Evolutionary conservation across 2,797 vertebrate species (phyloP).

Genomic region (Sciaenops ocellatus): DNA sequence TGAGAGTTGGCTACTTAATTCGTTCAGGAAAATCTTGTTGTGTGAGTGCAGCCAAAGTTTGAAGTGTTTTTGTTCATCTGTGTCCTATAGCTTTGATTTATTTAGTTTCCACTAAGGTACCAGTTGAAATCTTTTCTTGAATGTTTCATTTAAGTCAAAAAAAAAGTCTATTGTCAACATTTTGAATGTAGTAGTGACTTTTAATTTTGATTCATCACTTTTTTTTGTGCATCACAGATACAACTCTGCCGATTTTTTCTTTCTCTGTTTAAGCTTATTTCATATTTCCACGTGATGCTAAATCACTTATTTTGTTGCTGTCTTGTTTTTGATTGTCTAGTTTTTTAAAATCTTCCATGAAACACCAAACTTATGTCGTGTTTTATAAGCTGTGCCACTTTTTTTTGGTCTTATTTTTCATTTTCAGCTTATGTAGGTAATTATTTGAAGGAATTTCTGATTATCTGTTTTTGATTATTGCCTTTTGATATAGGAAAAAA

Average conservation of each 20-base stretch:
- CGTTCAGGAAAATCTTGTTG: slow-evolving; percentile 3
- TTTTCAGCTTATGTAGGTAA: slow-evolving; percentile 1
- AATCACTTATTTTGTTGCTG: slow-evolving; percentile 26
- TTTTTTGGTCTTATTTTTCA: slow-evolving; percentile 13
- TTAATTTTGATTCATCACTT: slow-evolving; percentile 8
- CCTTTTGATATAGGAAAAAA: slow-evolving; percentile 29
- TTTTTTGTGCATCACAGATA: slow-evolving; percentile 10
- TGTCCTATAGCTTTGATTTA: background rate
- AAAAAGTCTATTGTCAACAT: background rate
- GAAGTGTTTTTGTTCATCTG: slow-evolving; percentile 1
- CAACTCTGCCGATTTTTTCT: slow-evolving; percentile 30
- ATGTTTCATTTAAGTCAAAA: background rate
- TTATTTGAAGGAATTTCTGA: slow-evolving; percentile 33
- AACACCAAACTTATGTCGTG: slow-evolving; percentile 22
- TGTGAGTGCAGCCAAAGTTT: slow-evolving; percentile 16
- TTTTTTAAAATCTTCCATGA: slow-evolving; percentile 6
- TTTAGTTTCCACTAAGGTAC: slow-evolving; percentile 45
- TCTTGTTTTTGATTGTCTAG: slow-evolving; percentile 21
- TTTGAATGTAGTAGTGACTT: slow-evolving; percentile 37
- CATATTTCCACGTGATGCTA: slow-evolving; percentile 14
- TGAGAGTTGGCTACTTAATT: slow-evolving; percentile 20
- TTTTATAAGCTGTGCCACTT: slow-evolving; percentile 22
- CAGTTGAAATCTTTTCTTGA: slow-evolving; percentile 22
- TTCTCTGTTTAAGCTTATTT: background rate
- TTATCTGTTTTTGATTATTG: slow-evolving; percentile 15